phyloP scores from a whole-genome alignment of 2,113 vertebrate species.

The Dipodomys merriami region DNA sequence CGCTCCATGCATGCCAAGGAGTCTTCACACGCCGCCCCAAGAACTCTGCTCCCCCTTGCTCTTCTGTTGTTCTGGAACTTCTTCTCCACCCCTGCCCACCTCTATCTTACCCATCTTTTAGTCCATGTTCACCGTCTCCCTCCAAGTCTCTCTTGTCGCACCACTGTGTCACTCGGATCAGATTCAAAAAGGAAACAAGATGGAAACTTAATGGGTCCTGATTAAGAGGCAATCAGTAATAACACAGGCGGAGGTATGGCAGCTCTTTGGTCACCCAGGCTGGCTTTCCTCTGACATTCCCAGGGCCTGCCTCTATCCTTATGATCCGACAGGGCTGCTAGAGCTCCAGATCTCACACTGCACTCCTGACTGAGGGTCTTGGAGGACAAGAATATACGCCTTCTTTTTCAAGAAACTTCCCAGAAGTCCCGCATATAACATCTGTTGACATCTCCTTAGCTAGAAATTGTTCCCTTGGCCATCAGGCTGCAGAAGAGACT shows the following conservation, averaged over 20 bases:
- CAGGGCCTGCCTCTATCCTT: neutral
- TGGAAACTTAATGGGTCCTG: neutral
- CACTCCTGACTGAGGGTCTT: neutral
- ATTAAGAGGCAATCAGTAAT: neutral
- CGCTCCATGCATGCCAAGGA: neutral
- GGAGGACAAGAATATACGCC: neutral
- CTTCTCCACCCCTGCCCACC: neutral
- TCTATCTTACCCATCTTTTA: neutral
- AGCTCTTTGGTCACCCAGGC: neutral
- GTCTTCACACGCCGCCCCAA: neutral
- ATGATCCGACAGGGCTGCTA: neutral
- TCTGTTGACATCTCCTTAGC: neutral
- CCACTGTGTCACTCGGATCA: neutral
- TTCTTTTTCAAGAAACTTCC: neutral
- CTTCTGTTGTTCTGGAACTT: too few species aligned
- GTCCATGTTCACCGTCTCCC: neutral
- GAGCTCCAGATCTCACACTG: neutral
- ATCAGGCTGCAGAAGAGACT: neutral
- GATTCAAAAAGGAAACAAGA: too few species aligned
- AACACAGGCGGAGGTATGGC: rapidly evolving
- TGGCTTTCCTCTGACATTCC: neutral
- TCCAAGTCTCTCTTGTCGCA: neutral
- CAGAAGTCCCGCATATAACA: neutral
- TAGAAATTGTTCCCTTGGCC: neutral
- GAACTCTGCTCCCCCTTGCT: neutral